Evolutionary conservation across 2,888 invertebrate genomes (phyloP).

Genomic region (Ophion ventricosus): DNA sequence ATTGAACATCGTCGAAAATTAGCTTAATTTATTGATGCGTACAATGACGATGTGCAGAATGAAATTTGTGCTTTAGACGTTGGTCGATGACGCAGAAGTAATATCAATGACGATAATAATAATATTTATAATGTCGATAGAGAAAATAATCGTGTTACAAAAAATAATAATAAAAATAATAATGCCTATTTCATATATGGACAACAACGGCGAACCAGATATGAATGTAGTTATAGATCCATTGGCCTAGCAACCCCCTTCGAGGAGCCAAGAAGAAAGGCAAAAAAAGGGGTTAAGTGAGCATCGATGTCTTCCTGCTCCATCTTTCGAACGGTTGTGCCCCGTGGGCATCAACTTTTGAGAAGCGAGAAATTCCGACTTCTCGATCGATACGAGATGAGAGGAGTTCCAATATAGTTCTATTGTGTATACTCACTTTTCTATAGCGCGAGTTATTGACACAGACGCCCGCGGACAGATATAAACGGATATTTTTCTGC

Average conservation of each 20-base stretch:
- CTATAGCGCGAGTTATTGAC: conserved; percentile 25
- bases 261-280: conserved; percentile 12
- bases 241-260: conserved; percentile 8
- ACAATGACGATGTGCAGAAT: no score
- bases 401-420: conserved; percentile 5
- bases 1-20: no score
- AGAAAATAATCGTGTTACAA: no score
- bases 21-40: no score
- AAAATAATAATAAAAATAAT: no score
- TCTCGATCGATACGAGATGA: conserved; percentile 20
- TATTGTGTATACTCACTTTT: conserved; percentile 9
- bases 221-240: background rate
- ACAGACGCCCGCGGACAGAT: background rate
- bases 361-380: conserved; percentile 41
- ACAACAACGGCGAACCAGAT: background rate
- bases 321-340: conserved; percentile 3
- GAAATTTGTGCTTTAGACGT: no score
- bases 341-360: conserved; percentile 36
- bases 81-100: no score
- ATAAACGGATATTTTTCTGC: conserved; percentile 19
- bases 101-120: no score
- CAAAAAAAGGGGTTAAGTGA: conserved; percentile 46
- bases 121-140: no score
- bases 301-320: conserved; percentile 35
- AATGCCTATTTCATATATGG: no score